A percentile compares a stretch with the other conserved stretches of the same genome.
These are phyloP conservation scores for Platyrinchus mystaceus DNA, from an alignment of 2,797 vertebrate species.

Conservation along the genomic window DNA sequence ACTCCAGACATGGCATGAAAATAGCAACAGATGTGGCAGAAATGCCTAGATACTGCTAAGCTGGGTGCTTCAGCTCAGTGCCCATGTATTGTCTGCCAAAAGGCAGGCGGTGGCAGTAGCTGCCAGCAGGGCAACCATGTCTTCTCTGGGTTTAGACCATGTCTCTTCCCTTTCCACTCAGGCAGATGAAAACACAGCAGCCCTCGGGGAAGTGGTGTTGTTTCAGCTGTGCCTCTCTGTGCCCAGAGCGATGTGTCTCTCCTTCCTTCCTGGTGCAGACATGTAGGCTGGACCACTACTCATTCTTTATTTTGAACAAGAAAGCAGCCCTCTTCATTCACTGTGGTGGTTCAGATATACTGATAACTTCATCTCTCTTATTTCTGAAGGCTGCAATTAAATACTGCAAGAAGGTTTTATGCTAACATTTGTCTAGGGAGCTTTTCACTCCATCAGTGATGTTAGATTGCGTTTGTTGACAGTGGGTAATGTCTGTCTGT, in stretches of 20 bases:
- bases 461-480: constrained; percentile 37
- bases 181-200: not conserved
- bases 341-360: not conserved
- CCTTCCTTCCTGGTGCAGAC: not conserved
- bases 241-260: fast-evolving
- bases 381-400: constrained; percentile 50
- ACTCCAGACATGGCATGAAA: not conserved
- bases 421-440: constrained; percentile 47
- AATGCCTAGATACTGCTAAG: not conserved
- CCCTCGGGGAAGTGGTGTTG: not conserved
- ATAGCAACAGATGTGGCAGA: not conserved
- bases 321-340: not conserved
- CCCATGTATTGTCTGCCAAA: not conserved
- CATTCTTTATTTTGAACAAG: not conserved
- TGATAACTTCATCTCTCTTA: not conserved
- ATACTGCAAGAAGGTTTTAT: constrained; percentile 27
- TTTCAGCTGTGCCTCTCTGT: fast-evolving
- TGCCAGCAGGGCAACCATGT: not conserved
- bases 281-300: fast-evolving
- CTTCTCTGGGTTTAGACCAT: not conserved
- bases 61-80: not conserved
- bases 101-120: not conserved
- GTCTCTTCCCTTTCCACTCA: not conserved
- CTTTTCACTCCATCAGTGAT: constrained; percentile 39
- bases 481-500: constrained; percentile 50